Conservation (phyloP, 2,888 invertebrate species). For the Cinara cedri region DNA sequence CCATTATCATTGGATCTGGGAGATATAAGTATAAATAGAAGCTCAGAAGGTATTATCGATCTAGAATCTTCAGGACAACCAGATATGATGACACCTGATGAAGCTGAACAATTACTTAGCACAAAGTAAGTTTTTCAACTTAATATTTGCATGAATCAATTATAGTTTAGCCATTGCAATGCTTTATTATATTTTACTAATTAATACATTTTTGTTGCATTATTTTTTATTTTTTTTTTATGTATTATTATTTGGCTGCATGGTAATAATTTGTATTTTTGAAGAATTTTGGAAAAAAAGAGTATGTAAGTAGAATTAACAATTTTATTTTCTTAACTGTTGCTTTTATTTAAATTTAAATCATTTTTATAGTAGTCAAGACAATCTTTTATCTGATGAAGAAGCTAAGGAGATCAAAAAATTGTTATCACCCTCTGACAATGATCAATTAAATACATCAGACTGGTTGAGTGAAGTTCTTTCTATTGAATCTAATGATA, state of each 20-base stretch:
- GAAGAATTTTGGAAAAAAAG: slow-evolving; percentile 58
- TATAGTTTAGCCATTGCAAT: neutral
- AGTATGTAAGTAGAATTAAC: slow-evolving; percentile 55
- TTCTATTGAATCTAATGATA: slow-evolving; percentile 54
- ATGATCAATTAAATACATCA: slow-evolving; percentile 55
- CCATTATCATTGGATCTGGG: slow-evolving; percentile 30
- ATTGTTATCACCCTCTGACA: slow-evolving; percentile 70
- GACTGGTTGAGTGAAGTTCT: slow-evolving; percentile 57
- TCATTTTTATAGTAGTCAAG: slow-evolving; percentile 57
- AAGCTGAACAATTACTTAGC: slow-evolving; percentile 85
- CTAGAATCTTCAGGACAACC: slow-evolving; percentile 58
- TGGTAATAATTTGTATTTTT: slow-evolving; percentile 50
- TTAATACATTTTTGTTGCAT: neutral
- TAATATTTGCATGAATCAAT: slow-evolving; percentile 11
- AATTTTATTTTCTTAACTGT: neutral
- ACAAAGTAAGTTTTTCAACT: slow-evolving; percentile 70
- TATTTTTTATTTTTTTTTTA: slow-evolving; percentile 60
- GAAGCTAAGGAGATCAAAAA: slow-evolving; percentile 88
- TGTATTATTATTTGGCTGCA: slow-evolving; percentile 57
- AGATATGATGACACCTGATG: slow-evolving; percentile 80
- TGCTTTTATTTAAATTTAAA: neutral
- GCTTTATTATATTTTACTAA: no score
- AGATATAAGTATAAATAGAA: slow-evolving; percentile 62
- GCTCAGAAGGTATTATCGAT: slow-evolving; percentile 59
- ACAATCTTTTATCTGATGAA: slow-evolving; percentile 79